Conservation (phyloP, 2,113 vertebrate genomes). For the Meles meles region DNA sequence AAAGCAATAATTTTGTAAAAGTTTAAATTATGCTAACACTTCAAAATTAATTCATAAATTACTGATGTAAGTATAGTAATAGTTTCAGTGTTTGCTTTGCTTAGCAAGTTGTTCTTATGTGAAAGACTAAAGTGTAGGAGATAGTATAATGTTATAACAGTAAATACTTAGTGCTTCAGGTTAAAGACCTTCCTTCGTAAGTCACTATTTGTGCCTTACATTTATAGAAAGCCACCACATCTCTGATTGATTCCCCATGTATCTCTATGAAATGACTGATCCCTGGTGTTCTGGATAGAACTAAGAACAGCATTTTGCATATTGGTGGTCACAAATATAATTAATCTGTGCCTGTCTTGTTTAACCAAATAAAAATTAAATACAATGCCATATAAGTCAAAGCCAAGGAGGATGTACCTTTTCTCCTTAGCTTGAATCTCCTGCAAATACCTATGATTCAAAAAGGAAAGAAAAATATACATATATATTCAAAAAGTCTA, state of each 20-base stretch:
- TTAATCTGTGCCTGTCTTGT: neutral
- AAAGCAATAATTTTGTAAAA: neutral
- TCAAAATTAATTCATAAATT: neutral
- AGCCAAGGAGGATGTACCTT: neutral
- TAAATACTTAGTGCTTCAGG: neutral
- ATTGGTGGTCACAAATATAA: neutral
- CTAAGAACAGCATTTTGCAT: neutral
- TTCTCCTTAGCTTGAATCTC: neutral
- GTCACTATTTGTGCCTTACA: neutral
- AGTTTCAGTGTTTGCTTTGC: neutral
- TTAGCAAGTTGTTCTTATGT: neutral
- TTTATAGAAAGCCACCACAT: neutral
- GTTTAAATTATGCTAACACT: neutral
- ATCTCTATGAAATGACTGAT: neutral
- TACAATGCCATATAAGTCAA: neutral
- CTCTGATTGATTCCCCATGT: neutral
- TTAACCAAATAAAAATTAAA: neutral
- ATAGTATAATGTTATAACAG: neutral
- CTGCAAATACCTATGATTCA: neutral
- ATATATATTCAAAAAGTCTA: neutral
- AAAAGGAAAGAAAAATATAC: neutral
- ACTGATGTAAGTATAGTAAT: neutral
- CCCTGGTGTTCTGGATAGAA: neutral
- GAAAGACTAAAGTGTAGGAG: neutral
- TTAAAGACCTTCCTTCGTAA: neutral